phyloP scores from a whole-genome alignment of 2,888 invertebrate genomes.

The Tolmerus cingulatus region DNA sequence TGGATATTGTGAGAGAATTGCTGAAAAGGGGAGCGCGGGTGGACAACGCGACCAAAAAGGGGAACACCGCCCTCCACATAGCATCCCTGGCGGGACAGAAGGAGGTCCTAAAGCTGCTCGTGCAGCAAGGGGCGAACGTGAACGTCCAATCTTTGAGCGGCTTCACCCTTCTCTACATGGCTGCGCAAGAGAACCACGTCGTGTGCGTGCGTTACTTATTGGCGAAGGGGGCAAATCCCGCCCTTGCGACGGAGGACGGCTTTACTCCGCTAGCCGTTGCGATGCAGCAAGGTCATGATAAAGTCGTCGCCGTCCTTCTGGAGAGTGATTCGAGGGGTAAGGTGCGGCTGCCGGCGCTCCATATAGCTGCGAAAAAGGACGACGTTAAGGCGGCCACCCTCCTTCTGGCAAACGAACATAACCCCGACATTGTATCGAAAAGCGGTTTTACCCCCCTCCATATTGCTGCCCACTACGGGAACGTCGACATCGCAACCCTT shows the following conservation, averaged over 20 bases:
- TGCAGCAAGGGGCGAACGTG: constrained; percentile 90
- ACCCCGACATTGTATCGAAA: constrained; percentile 96
- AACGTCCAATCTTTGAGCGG: constrained; percentile 97
- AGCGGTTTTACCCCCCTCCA: constrained; percentile 98
- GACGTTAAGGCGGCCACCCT: constrained; percentile 95
- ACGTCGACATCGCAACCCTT: constrained; percentile 90
- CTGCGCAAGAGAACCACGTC: constrained; percentile 97
- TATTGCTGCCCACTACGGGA: constrained; percentile 98
- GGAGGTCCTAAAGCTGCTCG: constrained; percentile 89
- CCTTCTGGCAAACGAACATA: constrained; percentile 92
- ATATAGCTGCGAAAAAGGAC: constrained; percentile 98
- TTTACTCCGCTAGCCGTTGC: constrained; percentile 98
- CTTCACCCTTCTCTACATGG: constrained; percentile 98
- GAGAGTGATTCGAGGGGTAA: constrained; percentile 97
- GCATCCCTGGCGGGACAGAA: constrained; percentile 97
- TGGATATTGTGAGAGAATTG: constrained; percentile 90
- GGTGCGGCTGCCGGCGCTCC: constrained; percentile 93
- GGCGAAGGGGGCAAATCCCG: constrained; percentile 93
- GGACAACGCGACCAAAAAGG: constrained; percentile 97
- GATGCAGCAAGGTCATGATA: constrained; percentile 98
- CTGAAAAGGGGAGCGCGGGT: constrained; percentile 90
- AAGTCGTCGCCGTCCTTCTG: constrained; percentile 93
- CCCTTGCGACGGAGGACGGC: constrained; percentile 97
- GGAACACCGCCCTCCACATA: constrained; percentile 95
- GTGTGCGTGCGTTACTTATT: constrained; percentile 90